Percentiles rank a stretch among this genome's conserved stretches.
phyloP scores from a whole-genome alignment of 2,113 vertebrate genomes.

The Aegotheles bennettii region DNA sequence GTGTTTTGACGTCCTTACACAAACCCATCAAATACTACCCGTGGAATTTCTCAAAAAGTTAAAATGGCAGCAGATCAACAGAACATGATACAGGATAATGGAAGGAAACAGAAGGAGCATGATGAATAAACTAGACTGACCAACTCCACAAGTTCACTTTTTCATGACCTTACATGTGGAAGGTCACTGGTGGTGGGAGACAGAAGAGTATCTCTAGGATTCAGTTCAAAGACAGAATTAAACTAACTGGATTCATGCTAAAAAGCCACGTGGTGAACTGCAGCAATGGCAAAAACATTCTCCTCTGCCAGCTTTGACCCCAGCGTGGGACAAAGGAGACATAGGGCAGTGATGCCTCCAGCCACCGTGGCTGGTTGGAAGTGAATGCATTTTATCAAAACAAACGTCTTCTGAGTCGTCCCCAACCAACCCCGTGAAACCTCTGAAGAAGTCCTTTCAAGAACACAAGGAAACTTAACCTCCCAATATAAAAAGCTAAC shows the following conservation, averaged over 20 bases:
- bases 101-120: background rate
- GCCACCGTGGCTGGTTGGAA: background rate
- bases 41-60: background rate
- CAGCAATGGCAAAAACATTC: background rate
- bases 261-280: rapidly evolving
- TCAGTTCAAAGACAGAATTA: background rate
- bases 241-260: background rate
- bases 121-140: background rate
- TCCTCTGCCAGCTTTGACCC: background rate
- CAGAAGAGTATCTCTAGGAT: background rate
- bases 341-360: background rate
- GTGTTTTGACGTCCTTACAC: background rate
- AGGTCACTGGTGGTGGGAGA: background rate
- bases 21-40: background rate
- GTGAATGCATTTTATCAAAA: rapidly evolving
- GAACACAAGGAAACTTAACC: background rate
- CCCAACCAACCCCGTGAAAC: rapidly evolving
- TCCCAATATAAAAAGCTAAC: background rate
- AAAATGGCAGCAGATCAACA: background rate
- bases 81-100: background rate
- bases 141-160: background rate
- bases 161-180: background rate
- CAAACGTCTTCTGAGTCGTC: background rate
- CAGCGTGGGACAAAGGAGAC: background rate
- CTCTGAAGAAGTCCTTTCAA: background rate